A percentile compares a stretch with the other conserved stretches of the same genome.
Evolutionary conservation across 2,888 invertebrate genomes (phyloP).

Genomic region (Mellilla xanthometata): DNA sequence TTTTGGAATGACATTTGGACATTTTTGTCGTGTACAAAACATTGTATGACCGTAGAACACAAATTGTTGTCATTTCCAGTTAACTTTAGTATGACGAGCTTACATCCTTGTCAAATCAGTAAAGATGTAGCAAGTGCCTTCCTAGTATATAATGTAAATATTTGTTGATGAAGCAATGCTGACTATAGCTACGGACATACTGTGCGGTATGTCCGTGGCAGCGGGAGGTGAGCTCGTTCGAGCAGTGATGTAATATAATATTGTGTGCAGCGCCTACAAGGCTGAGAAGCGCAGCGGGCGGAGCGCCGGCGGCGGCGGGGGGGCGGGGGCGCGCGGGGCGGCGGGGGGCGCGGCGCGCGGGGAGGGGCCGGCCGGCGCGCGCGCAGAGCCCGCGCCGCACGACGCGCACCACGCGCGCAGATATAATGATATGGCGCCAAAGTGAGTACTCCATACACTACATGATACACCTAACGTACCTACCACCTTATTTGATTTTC

Average conservation of each 20-base stretch:
- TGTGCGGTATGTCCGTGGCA: not conserved
- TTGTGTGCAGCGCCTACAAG: conserved; percentile 65
- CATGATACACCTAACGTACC: not conserved
- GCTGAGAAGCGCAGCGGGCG: conserved; percentile 61
- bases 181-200: not conserved
- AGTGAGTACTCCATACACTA: conserved; percentile 83
- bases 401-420: conserved; percentile 85
- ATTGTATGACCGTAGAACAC: no score
- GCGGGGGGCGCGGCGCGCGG: conserved; percentile 34
- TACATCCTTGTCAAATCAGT: no score
- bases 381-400: conserved; percentile 61
- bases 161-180: no score
- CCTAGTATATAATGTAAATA: no score
- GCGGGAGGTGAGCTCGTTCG: not conserved
- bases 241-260: not conserved
- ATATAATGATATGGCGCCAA: conserved; percentile 93
- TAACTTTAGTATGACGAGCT: no score
- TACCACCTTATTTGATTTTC: no score
- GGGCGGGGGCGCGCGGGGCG: conserved; percentile 22
- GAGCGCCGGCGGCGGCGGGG: conserved; percentile 65
- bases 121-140: no score
- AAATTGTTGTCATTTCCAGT: no score
- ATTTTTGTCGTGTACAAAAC: no score
- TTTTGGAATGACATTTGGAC: no score
- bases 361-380: conserved; percentile 68